Percentiles rank a stretch among this genome's conserved stretches.
phyloP scores from a whole-genome alignment of 37 sponge, comb jelly and placozoan genomes.

The Axinella damicornis region DNA sequence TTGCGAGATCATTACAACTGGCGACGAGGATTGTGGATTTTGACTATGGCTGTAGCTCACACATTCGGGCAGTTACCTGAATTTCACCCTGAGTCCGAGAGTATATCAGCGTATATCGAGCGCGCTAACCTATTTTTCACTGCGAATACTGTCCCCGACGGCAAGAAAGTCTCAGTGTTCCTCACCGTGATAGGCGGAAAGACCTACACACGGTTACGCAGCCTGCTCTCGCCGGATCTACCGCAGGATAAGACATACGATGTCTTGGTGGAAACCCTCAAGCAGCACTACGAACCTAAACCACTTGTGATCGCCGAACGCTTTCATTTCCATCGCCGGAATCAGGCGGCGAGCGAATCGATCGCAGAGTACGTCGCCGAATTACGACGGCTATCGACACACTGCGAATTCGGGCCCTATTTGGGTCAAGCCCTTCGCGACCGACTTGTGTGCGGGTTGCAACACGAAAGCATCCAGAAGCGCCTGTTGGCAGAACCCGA shows the following conservation, averaged over 20 bases:
- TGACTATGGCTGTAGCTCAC: neutral
- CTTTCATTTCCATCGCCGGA: neutral
- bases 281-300: constrained; percentile 13
- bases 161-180: constrained; percentile 12
- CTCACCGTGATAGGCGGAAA: neutral
- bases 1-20: constrained; percentile 3
- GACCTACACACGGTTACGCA: neutral
- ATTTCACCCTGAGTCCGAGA: neutral
- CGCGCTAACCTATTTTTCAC: neutral
- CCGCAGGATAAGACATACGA: neutral
- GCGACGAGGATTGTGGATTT: constrained; percentile 10
- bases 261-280: neutral
- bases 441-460: constrained; percentile 14
- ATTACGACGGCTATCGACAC: neutral
- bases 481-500: constrained; percentile 4
- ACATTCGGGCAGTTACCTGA: neutral
- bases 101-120: constrained; percentile 1
- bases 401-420: constrained; percentile 16
- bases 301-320: constrained; percentile 13
- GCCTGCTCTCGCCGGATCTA: neutral
- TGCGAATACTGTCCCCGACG: neutral
- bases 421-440: constrained; percentile 10
- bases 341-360: neutral
- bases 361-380: neutral
- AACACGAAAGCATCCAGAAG: neutral